phyloP scores from a whole-genome alignment of 2,113 vertebrate species.

The Rhinoptilus africanus region DNA sequence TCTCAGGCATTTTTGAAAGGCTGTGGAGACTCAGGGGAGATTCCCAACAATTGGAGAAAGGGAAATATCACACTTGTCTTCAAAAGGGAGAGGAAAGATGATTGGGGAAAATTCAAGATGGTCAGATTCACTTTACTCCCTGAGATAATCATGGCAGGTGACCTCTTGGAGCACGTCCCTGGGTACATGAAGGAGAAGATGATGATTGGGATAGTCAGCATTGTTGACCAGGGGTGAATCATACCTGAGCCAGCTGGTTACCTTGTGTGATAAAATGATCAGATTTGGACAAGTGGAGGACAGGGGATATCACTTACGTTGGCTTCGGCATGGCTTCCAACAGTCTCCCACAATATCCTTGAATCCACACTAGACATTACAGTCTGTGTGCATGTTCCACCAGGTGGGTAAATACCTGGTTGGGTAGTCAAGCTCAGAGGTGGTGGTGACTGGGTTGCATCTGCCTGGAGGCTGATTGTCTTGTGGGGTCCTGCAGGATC shows the following conservation, averaged over 20 bases:
- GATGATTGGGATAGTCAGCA: not conserved
- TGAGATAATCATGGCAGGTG: not conserved
- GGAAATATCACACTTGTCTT: not conserved
- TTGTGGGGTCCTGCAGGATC: fast-evolving
- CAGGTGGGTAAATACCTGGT: not conserved
- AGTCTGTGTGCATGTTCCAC: not conserved
- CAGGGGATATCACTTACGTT: not conserved
- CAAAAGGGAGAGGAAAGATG: not conserved
- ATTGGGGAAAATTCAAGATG: not conserved
- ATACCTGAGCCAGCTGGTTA: not conserved
- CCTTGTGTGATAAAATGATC: not conserved
- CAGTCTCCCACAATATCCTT: not conserved
- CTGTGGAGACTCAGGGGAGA: not conserved
- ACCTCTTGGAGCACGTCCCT: not conserved
- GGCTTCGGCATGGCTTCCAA: not conserved
- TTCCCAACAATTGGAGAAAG: not conserved
- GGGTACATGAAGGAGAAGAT: not conserved
- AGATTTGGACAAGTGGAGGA: not conserved
- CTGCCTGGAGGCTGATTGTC: not conserved
- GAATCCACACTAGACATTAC: fast-evolving
- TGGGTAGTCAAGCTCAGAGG: not conserved
- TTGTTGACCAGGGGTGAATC: not conserved
- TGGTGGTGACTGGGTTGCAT: fast-evolving
- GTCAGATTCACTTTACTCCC: not conserved
- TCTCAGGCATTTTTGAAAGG: not conserved